Evolutionary conservation across 2,797 vertebrate species (phyloP), one percentile per base, ranked within the genome.

Genomic region (Lycodopsis pacificus): DNA sequence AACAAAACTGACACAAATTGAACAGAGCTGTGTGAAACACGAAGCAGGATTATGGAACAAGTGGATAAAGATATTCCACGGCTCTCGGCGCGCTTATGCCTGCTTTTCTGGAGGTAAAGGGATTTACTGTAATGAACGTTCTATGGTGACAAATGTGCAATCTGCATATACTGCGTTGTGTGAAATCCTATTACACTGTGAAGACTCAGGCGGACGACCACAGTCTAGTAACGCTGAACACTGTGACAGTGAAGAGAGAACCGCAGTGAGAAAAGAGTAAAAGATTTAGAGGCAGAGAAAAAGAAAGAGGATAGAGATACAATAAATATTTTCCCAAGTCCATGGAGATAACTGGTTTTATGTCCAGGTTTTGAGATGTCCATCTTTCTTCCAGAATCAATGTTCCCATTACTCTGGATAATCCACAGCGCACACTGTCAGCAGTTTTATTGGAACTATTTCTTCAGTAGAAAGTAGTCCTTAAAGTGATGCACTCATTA

Each of bases 81-180:
- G 54, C 73, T 82, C 65, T 71, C 62, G 49, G 42, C 54, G 9
- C 79, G 83, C 91, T 89, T 86, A 72, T 32, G 77, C 49, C 51
- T 58, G 70, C 56, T 86, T 87, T 86, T 82, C 76, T 65, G 20
- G 40, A 71, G 42, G 82, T 79, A 90, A 89, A 73, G 66, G 88
- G 90, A 90, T 94, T 92, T 89, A 66, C 77, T 67, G 54, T 83
- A 90, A 91, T 90, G 81, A 90, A 81, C 84, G 59, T 82, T 83
- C 68, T 58, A n/a, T 85, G 71, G 65, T 79, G 82, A 82, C 80
- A 87, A 85, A 85, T 82, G 78, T 84, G 59, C 51, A 20, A 78
- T 84, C 54, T 86, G 88, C 81, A 82, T 81, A 65, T 77, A 34
- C 58, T 79, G 61, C 78, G 83, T 70, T 53, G 72, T 84, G 73